These are phyloP conservation scores for Myathropa florea DNA, from an alignment of 2,888 invertebrate species.

Conservation along the genomic window DNA sequence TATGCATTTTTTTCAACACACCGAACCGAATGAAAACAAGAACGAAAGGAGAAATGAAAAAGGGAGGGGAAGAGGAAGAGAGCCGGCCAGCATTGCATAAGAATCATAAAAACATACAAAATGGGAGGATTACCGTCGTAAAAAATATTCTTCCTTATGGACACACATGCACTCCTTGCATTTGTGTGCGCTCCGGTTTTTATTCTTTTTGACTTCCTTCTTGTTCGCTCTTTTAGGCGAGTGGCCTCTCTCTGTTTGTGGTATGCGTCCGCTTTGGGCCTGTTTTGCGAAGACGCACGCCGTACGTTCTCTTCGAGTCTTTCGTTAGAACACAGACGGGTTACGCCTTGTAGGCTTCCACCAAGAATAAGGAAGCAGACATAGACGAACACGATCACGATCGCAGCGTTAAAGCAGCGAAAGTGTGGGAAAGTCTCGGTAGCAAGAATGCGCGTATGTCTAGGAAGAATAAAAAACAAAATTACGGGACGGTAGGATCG, in stretches of 20 bases:
- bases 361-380: constrained; percentile 64
- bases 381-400: constrained; percentile 39
- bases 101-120: constrained; percentile 66
- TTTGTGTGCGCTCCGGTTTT: constrained; percentile 49
- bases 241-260: not conserved
- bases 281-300: constrained; percentile 1
- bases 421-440: constrained; percentile 68
- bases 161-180: constrained; percentile 36
- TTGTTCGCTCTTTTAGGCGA: constrained; percentile 5
- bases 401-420: constrained; percentile 44
- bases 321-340: constrained; percentile 48
- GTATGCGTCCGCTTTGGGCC: not conserved
- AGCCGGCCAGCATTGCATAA: constrained; percentile 52
- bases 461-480: constrained; percentile 21
- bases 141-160: constrained; percentile 69
- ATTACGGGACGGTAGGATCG: constrained; percentile 30
- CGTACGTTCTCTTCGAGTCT: constrained; percentile 24
- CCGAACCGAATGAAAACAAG: constrained; percentile 12
- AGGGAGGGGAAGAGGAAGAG: not conserved
- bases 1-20: constrained; percentile 37
- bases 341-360: constrained; percentile 29
- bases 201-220: constrained; percentile 18
- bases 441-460: constrained; percentile 42
- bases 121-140: constrained; percentile 67
- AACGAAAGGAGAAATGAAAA: constrained; percentile 4